These are phyloP conservation scores for Sipha maydis DNA, from an alignment of 2,888 invertebrate genomes.

Conservation along the genomic window DNA sequence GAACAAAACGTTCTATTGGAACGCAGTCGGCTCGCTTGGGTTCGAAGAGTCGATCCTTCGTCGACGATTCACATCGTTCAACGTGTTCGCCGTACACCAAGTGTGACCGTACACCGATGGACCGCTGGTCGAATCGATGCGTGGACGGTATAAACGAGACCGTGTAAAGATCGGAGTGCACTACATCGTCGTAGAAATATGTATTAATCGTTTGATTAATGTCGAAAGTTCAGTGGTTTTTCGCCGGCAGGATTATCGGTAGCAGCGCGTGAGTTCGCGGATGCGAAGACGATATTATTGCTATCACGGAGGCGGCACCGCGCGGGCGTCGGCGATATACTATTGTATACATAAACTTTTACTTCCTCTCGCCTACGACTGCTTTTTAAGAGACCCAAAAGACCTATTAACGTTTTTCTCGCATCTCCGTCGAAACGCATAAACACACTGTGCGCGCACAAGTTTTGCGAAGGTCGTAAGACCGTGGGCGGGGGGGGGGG, in stretches of 20 bases:
- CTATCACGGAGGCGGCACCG: background rate
- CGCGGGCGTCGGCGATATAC: background rate
- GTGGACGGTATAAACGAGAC: background rate
- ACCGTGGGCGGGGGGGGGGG: background rate
- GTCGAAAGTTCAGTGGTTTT: slow-evolving; percentile 13
- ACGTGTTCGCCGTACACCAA: no score
- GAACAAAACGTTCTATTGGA: no score
- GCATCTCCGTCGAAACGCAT: slow-evolving; percentile 11
- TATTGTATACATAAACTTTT: background rate
- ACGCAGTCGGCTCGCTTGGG: no score
- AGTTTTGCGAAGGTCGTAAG: slow-evolving; percentile 10
- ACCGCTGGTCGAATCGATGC: no score
- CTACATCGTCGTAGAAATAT: background rate
- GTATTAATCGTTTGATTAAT: slow-evolving; percentile 49
- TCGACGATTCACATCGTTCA: no score
- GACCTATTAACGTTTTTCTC: slow-evolving; percentile 31
- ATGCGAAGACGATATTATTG: background rate
- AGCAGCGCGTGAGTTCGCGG: background rate
- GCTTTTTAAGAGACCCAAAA: slow-evolving; percentile 49
- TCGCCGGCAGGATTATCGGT: background rate
- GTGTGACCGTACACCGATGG: no score
- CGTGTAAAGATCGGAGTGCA: background rate
- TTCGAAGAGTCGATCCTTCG: no score
- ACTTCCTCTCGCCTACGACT: background rate
- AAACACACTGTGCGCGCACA: background rate